Base-by-base conservation (phyloP, 1,140 invertebrate species). In the Pseudomyrmex dendroicus region DNA sequence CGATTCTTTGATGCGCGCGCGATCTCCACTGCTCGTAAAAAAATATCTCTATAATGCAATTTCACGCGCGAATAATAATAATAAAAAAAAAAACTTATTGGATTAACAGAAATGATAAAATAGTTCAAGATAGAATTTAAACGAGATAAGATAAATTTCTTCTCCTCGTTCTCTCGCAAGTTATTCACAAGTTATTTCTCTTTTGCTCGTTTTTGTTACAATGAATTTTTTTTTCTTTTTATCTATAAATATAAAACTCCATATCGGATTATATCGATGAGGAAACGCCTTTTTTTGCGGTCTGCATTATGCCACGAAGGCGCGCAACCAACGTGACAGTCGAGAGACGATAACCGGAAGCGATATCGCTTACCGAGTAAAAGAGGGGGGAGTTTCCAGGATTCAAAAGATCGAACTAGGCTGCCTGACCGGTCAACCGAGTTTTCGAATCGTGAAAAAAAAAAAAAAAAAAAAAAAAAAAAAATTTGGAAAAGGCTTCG, bases 371-470 rank as follows among this genome's bases (percentile, higher is more conserved):
- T 15, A 25, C 44, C n/a, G 12, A 1, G 35, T 5, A 35, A 35
- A 35, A 35, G 35, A 35, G 35, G 5, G 35, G 50, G 17, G 12
- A 17, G 62, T 62, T 73, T 80, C 46, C 22, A 59, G 73, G 44
- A 77, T 46, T 70, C 20, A 13, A 57, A 46, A 57, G 68, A 76
- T 70, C 22, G 48, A 22, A 62, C 20, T 74, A 35, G 35, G 35
- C 35, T 35, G 35, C 7, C 35, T 35, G 35, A 35, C 35, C 35
- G 35, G 5, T 35, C 35, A 35, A 35, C 35, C 35, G 35, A 35
- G 35, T 35, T 35, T 35, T 35, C 5, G 5, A 35, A 35, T 35
- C 35, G 35, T 35, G 35, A 35, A 35, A 7, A 35, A 35, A 35
- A 35, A 3, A 25, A 25, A 25, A 25, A 3, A 25, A 35, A 3